These are phyloP conservation scores for Ctenicera cuprea DNA, from an alignment of 2,888 invertebrate genomes.

Conservation along the genomic window DNA sequence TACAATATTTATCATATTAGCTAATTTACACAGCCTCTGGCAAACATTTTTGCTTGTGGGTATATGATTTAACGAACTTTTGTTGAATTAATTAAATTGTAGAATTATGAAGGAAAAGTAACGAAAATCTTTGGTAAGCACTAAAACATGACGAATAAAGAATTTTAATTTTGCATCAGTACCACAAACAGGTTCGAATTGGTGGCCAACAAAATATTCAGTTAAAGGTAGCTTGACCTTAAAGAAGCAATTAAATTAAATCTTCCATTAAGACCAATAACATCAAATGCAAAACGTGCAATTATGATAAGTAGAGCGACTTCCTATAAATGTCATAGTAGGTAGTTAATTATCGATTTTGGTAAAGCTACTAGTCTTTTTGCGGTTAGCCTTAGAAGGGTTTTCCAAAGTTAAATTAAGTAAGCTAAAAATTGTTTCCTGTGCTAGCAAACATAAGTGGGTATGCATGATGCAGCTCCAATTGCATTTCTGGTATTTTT, in stretches of 20 bases:
- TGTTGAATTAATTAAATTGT: no score
- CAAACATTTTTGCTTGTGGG: no score
- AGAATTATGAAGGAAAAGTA: no score
- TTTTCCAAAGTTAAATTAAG: no score
- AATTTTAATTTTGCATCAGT: constrained; percentile 2
- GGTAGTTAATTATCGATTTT: neutral
- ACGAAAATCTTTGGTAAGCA: neutral
- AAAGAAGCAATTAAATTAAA: constrained; percentile 12
- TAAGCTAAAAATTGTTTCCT: no score
- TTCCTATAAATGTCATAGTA: neutral
- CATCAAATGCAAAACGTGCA: constrained; percentile 20
- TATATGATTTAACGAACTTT: neutral
- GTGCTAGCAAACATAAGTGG: neutral
- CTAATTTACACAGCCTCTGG: no score
- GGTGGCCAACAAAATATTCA: neutral
- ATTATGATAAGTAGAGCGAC: constrained; percentile 3
- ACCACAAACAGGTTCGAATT: constrained; percentile 9
- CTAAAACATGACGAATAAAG: neutral
- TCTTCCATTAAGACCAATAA: constrained; percentile 20
- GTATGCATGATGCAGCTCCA: neutral
- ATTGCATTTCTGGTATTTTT: neutral
- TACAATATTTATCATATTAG: no score
- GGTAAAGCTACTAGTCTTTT: neutral
- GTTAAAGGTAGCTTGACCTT: neutral
- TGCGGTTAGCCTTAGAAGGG: no score